Base-by-base conservation (phyloP, 2,888 invertebrate genomes). In the Aphelenchoides bicaudatus region DNA sequence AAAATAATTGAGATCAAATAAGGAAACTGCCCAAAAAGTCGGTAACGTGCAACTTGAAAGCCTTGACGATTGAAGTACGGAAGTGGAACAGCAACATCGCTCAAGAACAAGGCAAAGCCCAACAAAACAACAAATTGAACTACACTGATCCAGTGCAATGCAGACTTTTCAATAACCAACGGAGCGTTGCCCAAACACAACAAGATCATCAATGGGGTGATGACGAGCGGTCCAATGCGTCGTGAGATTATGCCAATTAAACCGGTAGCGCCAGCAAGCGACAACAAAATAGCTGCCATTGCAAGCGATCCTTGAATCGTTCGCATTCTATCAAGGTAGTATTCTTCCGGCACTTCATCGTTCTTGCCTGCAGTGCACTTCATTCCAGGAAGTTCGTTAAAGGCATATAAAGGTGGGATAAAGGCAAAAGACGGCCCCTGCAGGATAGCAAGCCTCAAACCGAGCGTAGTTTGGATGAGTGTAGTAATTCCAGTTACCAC, bases 371-470 rank as follows among this genome's bases (percentile, higher is more conserved):
- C 61, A 5, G 59, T 56, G 52, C 75, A 74, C 37, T 47, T 21
- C 39, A 65, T 39, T 34, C 64, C 67, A 1, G 56, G 65, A 46
- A 71, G 54, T 16, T 61, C 46, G 27, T 62, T 61, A 39, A 72
- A 72, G 0, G 75, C 74, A 6, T 71, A 29, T 2, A 74, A 43
- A 13, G 74, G 72, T 4, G 74, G 75, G 10, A 76, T 56, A 38
- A 74, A 74, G 0, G 75, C 72, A 56, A 74, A 72, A 6, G 72
- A 67, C 1, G 74, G 70, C 5, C 74, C 74, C 48, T 74, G 74
- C 3, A 74, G 61, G 1, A 75, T 62, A 8, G 72, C 68, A 21
- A 74, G 53, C 25, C 74, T 48, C 23, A 72, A 54, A 25, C 74
- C 74, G 16, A 74, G 62, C 4, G 73, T 74, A 2, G 71, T 72